Evolutionary conservation across 2,113 vertebrate species (phyloP), one percentile per base, ranked within the genome.

Genomic region (Cinclus mexicanus): DNA sequence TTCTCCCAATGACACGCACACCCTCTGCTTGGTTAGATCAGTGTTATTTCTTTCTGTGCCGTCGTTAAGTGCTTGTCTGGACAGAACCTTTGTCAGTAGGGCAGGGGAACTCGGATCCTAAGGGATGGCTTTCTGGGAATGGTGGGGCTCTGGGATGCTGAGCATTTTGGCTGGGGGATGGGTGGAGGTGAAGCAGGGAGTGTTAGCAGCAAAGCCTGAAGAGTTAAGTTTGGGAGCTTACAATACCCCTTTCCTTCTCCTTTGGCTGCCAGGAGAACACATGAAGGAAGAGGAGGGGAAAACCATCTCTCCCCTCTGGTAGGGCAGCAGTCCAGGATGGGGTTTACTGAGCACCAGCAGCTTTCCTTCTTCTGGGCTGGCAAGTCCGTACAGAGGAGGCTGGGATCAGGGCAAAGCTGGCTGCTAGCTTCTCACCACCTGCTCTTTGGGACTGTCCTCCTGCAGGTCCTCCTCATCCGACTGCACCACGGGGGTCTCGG

Each of bases 401-500:
- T 47, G 93, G 69, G 88, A 93, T 93, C 52, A 18, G 60, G 72
- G 49, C 90, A 82, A 4, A 76, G 87, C 92, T 88, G 79, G 59
- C 76, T 69, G 97, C 98, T 98, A 98, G 97, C 98, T 98, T 65
- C 90, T 97, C 90, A 77, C 70, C 92, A 78, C 92, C 33, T 95
- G 94, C 79, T 95, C 90, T 95, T 97, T 96, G 67, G 97, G 95
- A 94, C 86, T 98, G 97, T 98, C 98, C 35, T 97, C 98, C 37
- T 98, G 98, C 72, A 97, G 98, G 23, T 99, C 99, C 87, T 99
- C 98, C 19, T 99, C 98, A 10, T 99, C 99, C 0, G 99, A 99
- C 95, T 99, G 99, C 96, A 98, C 98, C 95, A 99, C 97, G 0
- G 98, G 99, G 2, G 99, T 99, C 93, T 99, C 98, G 0, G 90